A percentile compares a stretch with the other conserved stretches of the same genome.
Conservation (phyloP, 2,113 vertebrate species). For the Tretioscincus oriximinensis region DNA sequence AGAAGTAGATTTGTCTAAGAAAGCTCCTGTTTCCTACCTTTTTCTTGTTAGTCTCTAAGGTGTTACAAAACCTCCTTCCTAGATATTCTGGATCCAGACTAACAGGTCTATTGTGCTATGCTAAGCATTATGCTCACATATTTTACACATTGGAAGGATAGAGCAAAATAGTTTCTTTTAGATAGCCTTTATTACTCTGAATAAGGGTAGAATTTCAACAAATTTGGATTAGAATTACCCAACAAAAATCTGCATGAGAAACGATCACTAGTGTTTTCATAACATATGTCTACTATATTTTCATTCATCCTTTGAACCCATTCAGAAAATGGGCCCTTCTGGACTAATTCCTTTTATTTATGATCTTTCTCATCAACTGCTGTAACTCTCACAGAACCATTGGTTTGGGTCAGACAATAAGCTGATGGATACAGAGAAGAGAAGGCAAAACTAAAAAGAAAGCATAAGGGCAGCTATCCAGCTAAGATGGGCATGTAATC, state of each 20-base stretch:
- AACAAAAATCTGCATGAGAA: neutral
- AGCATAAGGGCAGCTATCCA: neutral
- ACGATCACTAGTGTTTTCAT: neutral
- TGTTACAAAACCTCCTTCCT: too few relatives aligned
- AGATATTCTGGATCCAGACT: neutral
- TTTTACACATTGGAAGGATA: neutral
- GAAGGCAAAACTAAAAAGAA: rapidly evolving
- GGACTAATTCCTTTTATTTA: neutral
- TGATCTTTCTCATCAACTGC: rapidly evolving
- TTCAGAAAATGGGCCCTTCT: neutral
- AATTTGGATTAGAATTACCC: neutral
- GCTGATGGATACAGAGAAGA: neutral
- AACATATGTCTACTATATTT: rapidly evolving
- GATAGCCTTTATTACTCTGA: neutral
- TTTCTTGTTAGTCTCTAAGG: too few relatives aligned
- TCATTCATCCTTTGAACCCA: slow-evolving; percentile 12
- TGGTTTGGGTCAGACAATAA: neutral
- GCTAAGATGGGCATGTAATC: slow-evolving; percentile 28
- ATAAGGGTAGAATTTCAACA: neutral
- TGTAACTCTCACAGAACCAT: neutral
- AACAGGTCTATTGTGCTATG: neutral
- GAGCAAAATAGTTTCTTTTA: neutral
- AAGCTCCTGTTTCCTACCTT: too few relatives aligned
- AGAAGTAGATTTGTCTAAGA: too few relatives aligned
- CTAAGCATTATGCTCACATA: neutral